Evolutionary conservation across 2,113 vertebrate species (phyloP).

Genomic region (Parus major): DNA sequence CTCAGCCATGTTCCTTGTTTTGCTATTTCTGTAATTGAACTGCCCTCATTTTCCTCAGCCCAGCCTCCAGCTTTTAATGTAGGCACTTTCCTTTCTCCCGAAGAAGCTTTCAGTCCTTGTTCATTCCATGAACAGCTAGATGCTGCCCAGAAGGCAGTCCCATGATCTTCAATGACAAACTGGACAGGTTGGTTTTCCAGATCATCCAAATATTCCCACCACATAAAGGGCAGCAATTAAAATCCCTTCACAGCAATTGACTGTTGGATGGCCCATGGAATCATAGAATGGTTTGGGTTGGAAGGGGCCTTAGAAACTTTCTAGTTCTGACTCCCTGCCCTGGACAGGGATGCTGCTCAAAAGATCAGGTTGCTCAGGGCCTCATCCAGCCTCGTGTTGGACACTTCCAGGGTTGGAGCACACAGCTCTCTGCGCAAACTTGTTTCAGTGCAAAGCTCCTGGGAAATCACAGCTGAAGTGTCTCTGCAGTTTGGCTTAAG

Average conservation of each 20-base stretch:
- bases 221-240: neutral
- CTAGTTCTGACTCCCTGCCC: neutral
- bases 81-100: neutral
- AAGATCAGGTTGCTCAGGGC: neutral
- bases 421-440: neutral
- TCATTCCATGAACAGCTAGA: neutral
- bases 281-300: neutral
- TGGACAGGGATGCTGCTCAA: neutral
- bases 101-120: neutral
- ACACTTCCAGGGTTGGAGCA: neutral
- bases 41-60: neutral
- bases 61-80: neutral
- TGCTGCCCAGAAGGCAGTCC: neutral
- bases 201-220: neutral
- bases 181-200: neutral
- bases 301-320: neutral
- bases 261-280: neutral
- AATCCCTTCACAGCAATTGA: fast-evolving
- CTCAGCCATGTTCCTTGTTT: neutral
- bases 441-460: neutral
- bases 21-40: neutral
- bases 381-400: no score
- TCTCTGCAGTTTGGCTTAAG: neutral
- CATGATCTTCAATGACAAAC: neutral
- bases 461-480: neutral